A percentile compares a stretch with the other conserved stretches of the same genome.
Evolutionary conservation across 2,797 vertebrate genomes (phyloP).

Genomic region (Leptodactylus fallax): DNA sequence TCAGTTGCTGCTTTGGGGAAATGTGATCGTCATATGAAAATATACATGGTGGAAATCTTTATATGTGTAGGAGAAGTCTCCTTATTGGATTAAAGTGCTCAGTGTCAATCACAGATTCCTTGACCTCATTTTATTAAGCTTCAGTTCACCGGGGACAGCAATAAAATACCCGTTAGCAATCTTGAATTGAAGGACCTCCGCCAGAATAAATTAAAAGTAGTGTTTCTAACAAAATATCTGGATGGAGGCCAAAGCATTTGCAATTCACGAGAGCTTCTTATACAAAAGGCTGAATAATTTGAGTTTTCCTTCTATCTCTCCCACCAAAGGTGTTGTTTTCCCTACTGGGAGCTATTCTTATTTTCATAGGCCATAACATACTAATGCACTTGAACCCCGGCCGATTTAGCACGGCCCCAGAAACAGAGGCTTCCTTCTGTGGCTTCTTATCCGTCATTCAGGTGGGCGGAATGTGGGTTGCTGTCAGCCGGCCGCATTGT

Average conservation of each 20-base stretch:
- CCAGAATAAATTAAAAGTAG: conserved; percentile 53
- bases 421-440: conserved; percentile 36
- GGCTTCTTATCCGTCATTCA: conserved; percentile 47
- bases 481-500: conserved; percentile 29
- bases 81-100: conserved; percentile 11
- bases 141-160: conserved; percentile 22
- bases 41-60: neutral
- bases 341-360: conserved; percentile 27
- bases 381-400: conserved; percentile 24
- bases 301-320: conserved; percentile 43
- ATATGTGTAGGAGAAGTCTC: neutral
- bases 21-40: neutral
- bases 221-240: conserved; percentile 53
- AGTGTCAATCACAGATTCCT: conserved; percentile 27
- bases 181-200: conserved; percentile 20
- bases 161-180: conserved; percentile 41
- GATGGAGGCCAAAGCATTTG: conserved; percentile 28
- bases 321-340: conserved; percentile 60
- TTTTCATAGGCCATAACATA: conserved; percentile 50
- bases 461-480: conserved; percentile 41
- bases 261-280: conserved; percentile 42
- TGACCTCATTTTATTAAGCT: conserved; percentile 47
- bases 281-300: conserved; percentile 44
- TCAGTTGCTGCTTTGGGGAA: neutral
- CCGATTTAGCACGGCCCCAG: neutral